These are phyloP conservation scores for Cephalopholis sonnerati DNA, from an alignment of 2,113 vertebrate species.

Conservation along the genomic window DNA sequence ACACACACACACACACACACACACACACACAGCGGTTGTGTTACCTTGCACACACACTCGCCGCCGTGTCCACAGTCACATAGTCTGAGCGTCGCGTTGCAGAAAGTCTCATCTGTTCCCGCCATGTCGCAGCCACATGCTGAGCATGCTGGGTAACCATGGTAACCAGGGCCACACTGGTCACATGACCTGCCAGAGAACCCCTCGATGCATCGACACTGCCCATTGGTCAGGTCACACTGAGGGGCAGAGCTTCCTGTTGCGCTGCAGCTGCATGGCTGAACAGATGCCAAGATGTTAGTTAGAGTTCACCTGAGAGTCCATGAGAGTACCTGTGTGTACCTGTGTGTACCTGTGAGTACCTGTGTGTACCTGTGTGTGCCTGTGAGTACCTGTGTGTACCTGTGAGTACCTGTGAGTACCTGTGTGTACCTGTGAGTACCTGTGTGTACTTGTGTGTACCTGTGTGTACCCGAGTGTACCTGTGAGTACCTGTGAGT, in stretches of 20 bases:
- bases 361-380: neutral
- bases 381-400: slow-evolving; percentile 2
- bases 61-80: slow-evolving; percentile 88
- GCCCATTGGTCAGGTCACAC: slow-evolving; percentile 86
- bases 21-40: neutral
- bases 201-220: slow-evolving; percentile 86
- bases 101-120: slow-evolving; percentile 86
- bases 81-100: slow-evolving; percentile 81
- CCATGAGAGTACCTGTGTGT: slow-evolving; percentile 80
- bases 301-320: neutral
- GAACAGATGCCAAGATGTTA: neutral
- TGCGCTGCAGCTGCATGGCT: slow-evolving; percentile 90
- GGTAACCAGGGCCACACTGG: slow-evolving; percentile 88
- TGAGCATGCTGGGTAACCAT: slow-evolving; percentile 89
- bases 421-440: slow-evolving; percentile 2
- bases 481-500: neutral
- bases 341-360: neutral
- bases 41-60: slow-evolving; percentile 93
- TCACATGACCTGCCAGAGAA: slow-evolving; percentile 87
- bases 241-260: slow-evolving; percentile 83
- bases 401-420: slow-evolving; percentile 75
- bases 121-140: slow-evolving; percentile 89
- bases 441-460: slow-evolving; percentile 80
- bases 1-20: neutral
- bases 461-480: neutral